Conservation (phyloP, 2,888 invertebrate species). For the Petrolisthes cinctipes region DNA sequence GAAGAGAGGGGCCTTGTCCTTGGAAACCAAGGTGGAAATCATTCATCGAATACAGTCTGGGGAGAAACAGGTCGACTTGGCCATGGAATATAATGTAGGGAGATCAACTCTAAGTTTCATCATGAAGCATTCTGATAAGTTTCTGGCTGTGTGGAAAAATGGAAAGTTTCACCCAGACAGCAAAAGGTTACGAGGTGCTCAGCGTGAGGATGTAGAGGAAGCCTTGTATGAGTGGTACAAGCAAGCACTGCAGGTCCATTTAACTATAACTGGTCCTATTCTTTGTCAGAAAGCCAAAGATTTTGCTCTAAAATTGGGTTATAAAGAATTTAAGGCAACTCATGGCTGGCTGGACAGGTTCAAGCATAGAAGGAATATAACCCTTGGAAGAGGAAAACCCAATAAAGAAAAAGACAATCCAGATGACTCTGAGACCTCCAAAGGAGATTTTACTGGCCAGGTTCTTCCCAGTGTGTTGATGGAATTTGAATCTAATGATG, state of each 20-base stretch:
- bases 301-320: constrained; percentile 62
- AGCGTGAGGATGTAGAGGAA: constrained; percentile 63
- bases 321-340: constrained; percentile 64
- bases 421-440: constrained; percentile 51
- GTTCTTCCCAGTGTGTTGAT: constrained; percentile 58
- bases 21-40: constrained; percentile 62
- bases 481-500: constrained; percentile 61
- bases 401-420: constrained; percentile 49
- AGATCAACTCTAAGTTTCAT: constrained; percentile 62
- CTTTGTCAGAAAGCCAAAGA: constrained; percentile 63
- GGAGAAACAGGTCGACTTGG: constrained; percentile 61
- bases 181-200: constrained; percentile 61
- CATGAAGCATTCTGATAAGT: constrained; percentile 62
- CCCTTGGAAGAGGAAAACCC: constrained; percentile 55
- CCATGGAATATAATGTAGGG: constrained; percentile 62
- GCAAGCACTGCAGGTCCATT: constrained; percentile 51
- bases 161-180: constrained; percentile 63
- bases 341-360: constrained; percentile 65
- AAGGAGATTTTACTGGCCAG: constrained; percentile 55
- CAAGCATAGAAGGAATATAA: constrained; percentile 59
- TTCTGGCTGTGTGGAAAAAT: constrained; percentile 55
- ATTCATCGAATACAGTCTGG: constrained; percentile 59
- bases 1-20: constrained; percentile 56
- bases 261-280: constrained; percentile 61
- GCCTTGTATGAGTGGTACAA: constrained; percentile 64